Conservation (phyloP, 2,888 invertebrate genomes). For the Euzetes globulus region DNA sequence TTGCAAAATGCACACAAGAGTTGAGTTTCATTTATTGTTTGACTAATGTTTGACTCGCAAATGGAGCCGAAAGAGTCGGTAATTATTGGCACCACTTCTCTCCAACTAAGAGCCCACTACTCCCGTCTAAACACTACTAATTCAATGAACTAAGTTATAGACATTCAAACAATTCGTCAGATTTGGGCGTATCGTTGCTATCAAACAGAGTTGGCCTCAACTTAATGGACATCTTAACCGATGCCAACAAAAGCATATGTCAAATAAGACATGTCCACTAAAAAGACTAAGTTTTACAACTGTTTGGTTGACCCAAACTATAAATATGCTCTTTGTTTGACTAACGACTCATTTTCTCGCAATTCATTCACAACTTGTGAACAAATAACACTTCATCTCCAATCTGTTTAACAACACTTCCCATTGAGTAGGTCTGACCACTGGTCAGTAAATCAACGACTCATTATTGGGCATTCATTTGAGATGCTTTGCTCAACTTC, state of each 20-base stretch:
- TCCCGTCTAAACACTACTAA: not conserved
- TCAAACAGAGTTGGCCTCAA: not conserved
- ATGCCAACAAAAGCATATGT: not conserved
- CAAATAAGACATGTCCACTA: slow-evolving; percentile 12
- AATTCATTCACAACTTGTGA: slow-evolving; percentile 9
- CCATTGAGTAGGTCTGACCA: not conserved
- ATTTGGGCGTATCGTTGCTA: slow-evolving; percentile 22
- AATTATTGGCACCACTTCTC: not conserved
- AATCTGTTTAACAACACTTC: slow-evolving; percentile 26
- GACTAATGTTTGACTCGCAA: not conserved
- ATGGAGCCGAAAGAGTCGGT: slow-evolving; percentile 7
- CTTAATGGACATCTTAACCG: slow-evolving; percentile 15
- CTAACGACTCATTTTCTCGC: slow-evolving; percentile 1
- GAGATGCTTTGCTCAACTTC: slow-evolving; percentile 17
- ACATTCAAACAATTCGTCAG: not conserved
- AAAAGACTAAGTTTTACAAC: not conserved
- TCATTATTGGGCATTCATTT: slow-evolving; percentile 16
- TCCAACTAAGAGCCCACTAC: not conserved
- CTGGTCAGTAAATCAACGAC: slow-evolving; percentile 25
- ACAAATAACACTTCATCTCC: slow-evolving; percentile 27
- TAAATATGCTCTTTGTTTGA: not conserved
- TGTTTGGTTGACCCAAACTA: slow-evolving; percentile 21
- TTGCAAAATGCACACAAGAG: slow-evolving; percentile 17
- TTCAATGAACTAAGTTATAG: not conserved
- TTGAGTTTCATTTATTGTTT: not conserved